Evolutionary conservation across 35 echinoderm and acorn worm species (phyloP).

Genomic region (Eucidaris tribuloides): DNA sequence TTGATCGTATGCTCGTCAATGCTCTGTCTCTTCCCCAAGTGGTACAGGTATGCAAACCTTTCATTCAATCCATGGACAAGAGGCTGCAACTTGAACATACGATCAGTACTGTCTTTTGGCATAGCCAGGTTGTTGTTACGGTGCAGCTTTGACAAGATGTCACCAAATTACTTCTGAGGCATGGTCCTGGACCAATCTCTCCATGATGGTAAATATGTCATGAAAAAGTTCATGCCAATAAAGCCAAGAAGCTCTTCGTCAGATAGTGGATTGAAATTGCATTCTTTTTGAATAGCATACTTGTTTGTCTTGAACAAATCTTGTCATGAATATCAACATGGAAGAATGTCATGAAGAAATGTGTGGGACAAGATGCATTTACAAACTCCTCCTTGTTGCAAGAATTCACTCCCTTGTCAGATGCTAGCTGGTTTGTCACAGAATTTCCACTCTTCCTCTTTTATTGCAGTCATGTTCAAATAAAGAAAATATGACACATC

Average conservation of each 20-base stretch:
- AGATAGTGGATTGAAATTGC: not conserved
- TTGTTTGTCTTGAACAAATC: conserved; percentile 23
- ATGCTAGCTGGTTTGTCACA: conserved; percentile 24
- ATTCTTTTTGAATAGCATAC: conserved; percentile 34
- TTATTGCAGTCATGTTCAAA: no score
- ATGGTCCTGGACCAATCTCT: conserved; percentile 16
- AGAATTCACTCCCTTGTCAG: not conserved
- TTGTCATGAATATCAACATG: conserved; percentile 7
- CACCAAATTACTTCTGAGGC: conserved; percentile 11
- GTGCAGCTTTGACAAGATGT: conserved; percentile 20
- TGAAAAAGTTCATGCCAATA: conserved; percentile 37
- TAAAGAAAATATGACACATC: no score
- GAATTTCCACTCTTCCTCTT: no score
- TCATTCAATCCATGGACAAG: conserved; percentile 22
- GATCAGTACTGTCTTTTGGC: conserved; percentile 30
- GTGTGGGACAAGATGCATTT: conserved; percentile 23
- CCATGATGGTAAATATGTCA: conserved; percentile 48
- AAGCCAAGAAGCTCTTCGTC: conserved; percentile 32
- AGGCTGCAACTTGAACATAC: conserved; percentile 28
- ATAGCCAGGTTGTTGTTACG: conserved; percentile 11
- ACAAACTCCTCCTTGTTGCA: conserved; percentile 57
- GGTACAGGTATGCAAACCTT: conserved; percentile 7
- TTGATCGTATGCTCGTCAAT: conserved; percentile 50
- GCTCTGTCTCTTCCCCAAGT: conserved; percentile 26
- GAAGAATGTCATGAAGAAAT: conserved; percentile 43